phyloP scores from a whole-genome alignment of 2,888 invertebrate species.

The Cecidostiba fungosa region DNA sequence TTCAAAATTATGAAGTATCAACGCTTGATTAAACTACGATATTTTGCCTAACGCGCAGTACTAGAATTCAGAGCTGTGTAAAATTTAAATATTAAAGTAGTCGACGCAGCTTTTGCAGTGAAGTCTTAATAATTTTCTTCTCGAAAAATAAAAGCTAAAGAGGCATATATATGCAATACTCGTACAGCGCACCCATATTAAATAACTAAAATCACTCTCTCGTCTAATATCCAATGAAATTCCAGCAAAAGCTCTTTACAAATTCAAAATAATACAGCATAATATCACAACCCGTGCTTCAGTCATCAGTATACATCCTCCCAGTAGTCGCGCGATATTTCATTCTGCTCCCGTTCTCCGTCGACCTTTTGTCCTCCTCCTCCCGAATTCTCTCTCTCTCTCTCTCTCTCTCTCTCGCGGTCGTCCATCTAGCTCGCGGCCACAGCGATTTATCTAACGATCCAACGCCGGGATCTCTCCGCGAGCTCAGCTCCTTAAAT shows the following conservation, averaged over 20 bases:
- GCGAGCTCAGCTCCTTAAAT: conserved; percentile 29
- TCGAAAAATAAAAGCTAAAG: too few relatives aligned
- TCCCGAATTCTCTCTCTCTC: conserved; percentile 24
- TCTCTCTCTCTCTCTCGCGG: conserved; percentile 26
- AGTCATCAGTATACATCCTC: background rate
- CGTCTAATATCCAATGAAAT: background rate
- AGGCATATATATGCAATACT: too few relatives aligned
- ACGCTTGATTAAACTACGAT: background rate
- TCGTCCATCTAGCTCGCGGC: conserved; percentile 13
- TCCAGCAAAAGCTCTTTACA: background rate
- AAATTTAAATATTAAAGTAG: conserved; percentile 21
- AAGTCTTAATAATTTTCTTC: too few relatives aligned
- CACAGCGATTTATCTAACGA: conserved; percentile 50
- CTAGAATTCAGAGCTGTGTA: background rate
- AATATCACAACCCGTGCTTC: too few relatives aligned
- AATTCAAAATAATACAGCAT: conserved; percentile 7
- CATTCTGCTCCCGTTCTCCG: conserved; percentile 1
- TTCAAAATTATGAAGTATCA: conserved; percentile 10
- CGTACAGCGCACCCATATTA: too few relatives aligned
- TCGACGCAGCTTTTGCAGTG: background rate
- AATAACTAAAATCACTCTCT: background rate
- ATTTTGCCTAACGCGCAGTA: background rate
- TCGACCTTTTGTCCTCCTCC: conserved; percentile 11
- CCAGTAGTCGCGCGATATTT: conserved; percentile 10
- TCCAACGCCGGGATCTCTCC: conserved; percentile 12